These are phyloP conservation scores for Acronicta aceris DNA, from an alignment of 2,888 invertebrate species.

Conservation along the genomic window DNA sequence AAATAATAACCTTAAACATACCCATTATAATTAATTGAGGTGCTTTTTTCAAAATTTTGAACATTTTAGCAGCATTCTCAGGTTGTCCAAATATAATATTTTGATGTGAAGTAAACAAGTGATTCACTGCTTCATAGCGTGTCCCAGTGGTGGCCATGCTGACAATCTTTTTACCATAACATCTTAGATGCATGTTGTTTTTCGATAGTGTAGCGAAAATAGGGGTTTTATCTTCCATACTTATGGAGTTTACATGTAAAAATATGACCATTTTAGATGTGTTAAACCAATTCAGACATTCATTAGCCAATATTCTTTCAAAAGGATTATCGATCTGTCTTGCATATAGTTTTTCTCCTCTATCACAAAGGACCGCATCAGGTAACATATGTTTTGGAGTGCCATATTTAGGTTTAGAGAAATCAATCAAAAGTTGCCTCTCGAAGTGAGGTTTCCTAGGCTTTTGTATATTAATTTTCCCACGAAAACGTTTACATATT, in stretches of 20 bases:
- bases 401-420: conserved; percentile 90
- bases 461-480: conserved; percentile 94
- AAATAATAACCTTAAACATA: conserved; percentile 62
- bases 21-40: conserved; percentile 93
- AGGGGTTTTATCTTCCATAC: conserved; percentile 90
- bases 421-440: conserved; percentile 90
- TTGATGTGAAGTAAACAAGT: conserved; percentile 91
- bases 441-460: conserved; percentile 92
- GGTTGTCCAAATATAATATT: conserved; percentile 92
- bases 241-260: conserved; percentile 92
- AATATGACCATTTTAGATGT: conserved; percentile 92
- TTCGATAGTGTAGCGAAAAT: conserved; percentile 90
- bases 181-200: conserved; percentile 92
- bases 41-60: conserved; percentile 91
- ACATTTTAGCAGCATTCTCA: conserved; percentile 89
- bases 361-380: conserved; percentile 87
- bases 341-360: conserved; percentile 62
- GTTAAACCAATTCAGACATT: conserved; percentile 92
- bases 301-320: conserved; percentile 92
- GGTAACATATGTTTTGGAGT: conserved; percentile 82
- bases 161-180: conserved; percentile 91
- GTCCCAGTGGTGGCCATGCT: conserved; percentile 91
- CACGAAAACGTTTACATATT: conserved; percentile 91
- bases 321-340: conserved; percentile 91
- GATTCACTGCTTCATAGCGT: conserved; percentile 91